Evolutionary conservation across 2,797 vertebrate genomes (phyloP), one percentile per base, ranked within the genome.

Genomic region (Tragopan temminckii): DNA sequence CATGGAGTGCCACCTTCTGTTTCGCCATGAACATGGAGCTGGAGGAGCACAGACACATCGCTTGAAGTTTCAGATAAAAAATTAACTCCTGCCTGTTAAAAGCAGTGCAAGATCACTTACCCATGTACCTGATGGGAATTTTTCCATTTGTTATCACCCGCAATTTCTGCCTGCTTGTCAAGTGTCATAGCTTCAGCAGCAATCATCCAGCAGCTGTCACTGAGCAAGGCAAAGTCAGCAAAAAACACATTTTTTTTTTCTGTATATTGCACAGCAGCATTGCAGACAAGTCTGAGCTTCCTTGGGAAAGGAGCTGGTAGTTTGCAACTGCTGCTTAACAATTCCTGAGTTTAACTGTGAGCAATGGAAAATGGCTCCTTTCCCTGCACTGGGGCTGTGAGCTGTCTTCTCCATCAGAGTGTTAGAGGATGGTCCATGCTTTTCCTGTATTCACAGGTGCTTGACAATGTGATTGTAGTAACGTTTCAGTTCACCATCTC

Each of bases 291-390:
- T 25, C 31, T 29, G 12, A 23, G 11, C 40, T 81, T 70, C 31
- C 21, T 66, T 66, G n/a, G 46, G 53, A 64, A 35, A 70, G 67
- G 31, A 36, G 23, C 31, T 36, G 40, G 31, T 53, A 27, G 19
- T 42, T 86, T 50, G 42, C 35, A 79, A 48, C 5, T 19, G 25
- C 19, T 55, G 45, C 52, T 66, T 53, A 48, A 48, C 10, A 1
- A 29, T n/a, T 72, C 68, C 88, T 72, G 40, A 67, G 61, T 61
- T 77, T 72, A 84, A 35, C 46, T 62, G 53, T 40, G 42, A 46
- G 18, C 6, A 14, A 55, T 8, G 69, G 53, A 48, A 55, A 61
- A 72, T 61, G 5, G 61, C 61, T n/a, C 80, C 35, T 61, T 79
- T 61, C 17, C 46, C 53, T 38, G 21, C n/a, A 27, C 27, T 2